These are phyloP conservation scores for Zapus hudsonius DNA, from an alignment of 2,113 vertebrate genomes.

Conservation along the genomic window DNA sequence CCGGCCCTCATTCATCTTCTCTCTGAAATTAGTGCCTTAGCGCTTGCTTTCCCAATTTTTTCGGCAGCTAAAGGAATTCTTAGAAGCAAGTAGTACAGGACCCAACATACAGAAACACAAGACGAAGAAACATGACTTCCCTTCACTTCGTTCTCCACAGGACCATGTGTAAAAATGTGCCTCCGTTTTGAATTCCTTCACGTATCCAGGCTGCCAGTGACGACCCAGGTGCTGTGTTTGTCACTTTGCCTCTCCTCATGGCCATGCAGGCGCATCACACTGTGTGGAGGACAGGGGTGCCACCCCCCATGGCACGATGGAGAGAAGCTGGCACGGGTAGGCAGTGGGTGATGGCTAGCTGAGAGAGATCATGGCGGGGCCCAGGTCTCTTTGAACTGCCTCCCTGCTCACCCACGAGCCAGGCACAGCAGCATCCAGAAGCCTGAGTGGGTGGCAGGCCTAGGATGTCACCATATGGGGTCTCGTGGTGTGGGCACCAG, in stretches of 20 bases:
- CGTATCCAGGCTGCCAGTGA: not conserved
- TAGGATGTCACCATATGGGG: not conserved
- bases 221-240: not conserved
- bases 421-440: not conserved
- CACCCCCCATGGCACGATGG: not conserved
- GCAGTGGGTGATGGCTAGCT: not conserved
- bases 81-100: not conserved
- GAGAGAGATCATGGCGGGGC: not conserved
- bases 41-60: not conserved
- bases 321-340: not conserved
- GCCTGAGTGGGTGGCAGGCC: not conserved
- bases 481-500: not conserved
- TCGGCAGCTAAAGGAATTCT: not conserved
- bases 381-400: not conserved
- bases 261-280: rapidly evolving
- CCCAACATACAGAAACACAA: not conserved
- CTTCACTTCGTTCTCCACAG: not conserved
- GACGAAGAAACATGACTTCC: not conserved
- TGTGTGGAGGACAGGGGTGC: not conserved
- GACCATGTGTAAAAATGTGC: not conserved
- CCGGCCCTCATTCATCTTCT: not conserved
- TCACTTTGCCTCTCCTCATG: too few relatives aligned
- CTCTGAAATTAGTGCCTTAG: not conserved
- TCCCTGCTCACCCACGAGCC: not conserved
- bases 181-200: not conserved